Percentiles rank a stretch among this genome's conserved stretches.
Evolutionary conservation across 2,113 vertebrate genomes (phyloP).

Genomic region (Nibea albiflora): DNA sequence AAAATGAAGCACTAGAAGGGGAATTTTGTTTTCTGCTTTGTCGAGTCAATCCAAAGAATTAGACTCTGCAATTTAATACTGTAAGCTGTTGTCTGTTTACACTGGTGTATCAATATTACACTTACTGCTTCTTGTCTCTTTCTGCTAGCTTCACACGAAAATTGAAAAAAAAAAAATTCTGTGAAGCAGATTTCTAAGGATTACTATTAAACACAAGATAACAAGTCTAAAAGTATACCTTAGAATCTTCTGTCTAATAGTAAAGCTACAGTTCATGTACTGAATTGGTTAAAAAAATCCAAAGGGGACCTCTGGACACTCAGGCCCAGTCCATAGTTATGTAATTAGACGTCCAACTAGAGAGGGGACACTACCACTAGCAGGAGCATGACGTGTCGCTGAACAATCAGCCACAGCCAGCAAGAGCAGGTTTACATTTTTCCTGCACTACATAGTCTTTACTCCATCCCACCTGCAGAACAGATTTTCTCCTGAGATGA

Average conservation of each 20-base stretch:
- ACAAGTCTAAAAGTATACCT: neutral
- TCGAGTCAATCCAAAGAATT: constrained; percentile 9
- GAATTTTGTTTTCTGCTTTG: constrained; percentile 15
- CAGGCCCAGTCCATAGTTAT: neutral
- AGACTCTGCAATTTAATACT: constrained; percentile 8
- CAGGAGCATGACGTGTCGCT: neutral
- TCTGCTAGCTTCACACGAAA: neutral
- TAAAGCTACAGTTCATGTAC: no score
- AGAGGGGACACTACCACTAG: no score
- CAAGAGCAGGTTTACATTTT: no score
- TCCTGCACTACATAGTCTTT: neutral
- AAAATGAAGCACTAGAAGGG: constrained; percentile 7
- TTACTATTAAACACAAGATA: neutral
- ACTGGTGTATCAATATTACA: neutral
- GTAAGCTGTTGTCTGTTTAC: constrained; percentile 7
- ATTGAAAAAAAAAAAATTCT: no score
- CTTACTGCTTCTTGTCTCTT: neutral
- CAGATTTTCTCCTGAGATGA: neutral
- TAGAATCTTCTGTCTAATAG: no score
- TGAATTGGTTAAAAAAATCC: no score
- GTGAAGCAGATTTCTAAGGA: no score
- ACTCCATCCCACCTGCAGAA: neutral
- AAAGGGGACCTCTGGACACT: neutral
- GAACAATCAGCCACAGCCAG: neutral
- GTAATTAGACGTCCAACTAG: neutral